Conservation (phyloP, 2,888 invertebrate genomes). For the Synergus gifuensis region DNA sequence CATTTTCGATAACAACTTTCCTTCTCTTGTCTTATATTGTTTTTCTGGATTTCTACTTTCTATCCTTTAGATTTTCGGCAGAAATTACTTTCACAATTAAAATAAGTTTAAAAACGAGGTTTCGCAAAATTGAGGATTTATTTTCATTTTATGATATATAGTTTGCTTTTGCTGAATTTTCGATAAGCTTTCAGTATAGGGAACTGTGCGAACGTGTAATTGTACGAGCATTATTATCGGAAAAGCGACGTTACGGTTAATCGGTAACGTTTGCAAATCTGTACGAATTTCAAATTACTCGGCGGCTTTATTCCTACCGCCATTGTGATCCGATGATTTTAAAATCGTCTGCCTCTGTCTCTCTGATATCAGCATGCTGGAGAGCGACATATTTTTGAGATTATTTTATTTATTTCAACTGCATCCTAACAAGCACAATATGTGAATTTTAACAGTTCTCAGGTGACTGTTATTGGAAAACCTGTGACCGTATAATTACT, state of each 20-base stretch:
- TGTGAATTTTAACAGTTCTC: conserved; percentile 15
- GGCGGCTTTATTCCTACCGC: conserved; percentile 65
- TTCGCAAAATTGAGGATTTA: background rate
- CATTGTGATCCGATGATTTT: conserved; percentile 64
- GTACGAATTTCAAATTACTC: conserved; percentile 68
- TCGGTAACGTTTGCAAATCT: conserved; percentile 60
- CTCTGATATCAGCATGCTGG: background rate
- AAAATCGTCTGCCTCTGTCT: conserved; percentile 62
- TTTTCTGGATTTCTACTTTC: background rate
- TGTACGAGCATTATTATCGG: conserved; percentile 51
- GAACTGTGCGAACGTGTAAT: conserved; percentile 6
- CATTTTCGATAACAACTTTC: conserved; percentile 40
- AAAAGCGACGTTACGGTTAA: conserved; percentile 63
- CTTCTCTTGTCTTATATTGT: background rate
- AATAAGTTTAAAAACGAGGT: background rate
- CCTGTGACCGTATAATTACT: conserved; percentile 13
- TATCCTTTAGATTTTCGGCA: background rate
- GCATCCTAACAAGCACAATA: conserved; percentile 6
- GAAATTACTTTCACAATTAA: no score
- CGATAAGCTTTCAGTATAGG: conserved; percentile 4
- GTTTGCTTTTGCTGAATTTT: conserved; percentile 7
- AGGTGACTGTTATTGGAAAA: conserved; percentile 23
- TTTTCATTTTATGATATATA: background rate
- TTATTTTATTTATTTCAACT: conserved; percentile 33
- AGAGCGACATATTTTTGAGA: conserved; percentile 5